Percentiles rank a stretch among this genome's conserved stretches.
These are phyloP conservation scores for Corythoichthys intestinalis DNA, from an alignment of 2,113 vertebrate genomes.

Conservation along the genomic window DNA sequence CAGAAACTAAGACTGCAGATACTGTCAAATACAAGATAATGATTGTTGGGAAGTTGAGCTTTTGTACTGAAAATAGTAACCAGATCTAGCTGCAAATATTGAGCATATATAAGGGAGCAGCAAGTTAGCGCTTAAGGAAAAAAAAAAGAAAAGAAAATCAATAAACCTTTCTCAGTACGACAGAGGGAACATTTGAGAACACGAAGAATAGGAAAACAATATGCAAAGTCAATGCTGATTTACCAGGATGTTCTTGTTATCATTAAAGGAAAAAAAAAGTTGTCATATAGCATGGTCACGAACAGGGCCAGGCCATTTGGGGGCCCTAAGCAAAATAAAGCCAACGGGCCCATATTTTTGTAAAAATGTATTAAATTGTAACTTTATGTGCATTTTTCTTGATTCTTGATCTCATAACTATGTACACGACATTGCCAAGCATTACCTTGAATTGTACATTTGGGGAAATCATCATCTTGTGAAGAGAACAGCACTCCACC, in stretches of 20 bases:
- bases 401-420: no score
- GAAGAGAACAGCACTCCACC: no score
- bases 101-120: constrained; percentile 31
- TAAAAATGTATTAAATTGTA: no score
- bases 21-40: constrained; percentile 39
- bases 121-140: constrained; percentile 21
- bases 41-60: constrained; percentile 57
- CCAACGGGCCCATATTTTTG: no score
- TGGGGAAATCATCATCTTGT: no score
- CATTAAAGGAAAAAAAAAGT: not conserved
- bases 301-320: no score
- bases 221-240: constrained; percentile 18
- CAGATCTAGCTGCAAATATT: constrained; percentile 32
- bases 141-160: constrained; percentile 41
- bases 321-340: no score
- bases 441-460: no score
- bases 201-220: constrained; percentile 18
- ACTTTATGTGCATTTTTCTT: no score
- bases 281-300: not conserved
- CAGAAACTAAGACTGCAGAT: constrained; percentile 22
- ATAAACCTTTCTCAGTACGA: constrained; percentile 23
- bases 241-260: not conserved
- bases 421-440: no score
- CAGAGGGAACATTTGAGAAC: constrained; percentile 25
- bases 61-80: constrained; percentile 49